A percentile compares a stretch with the other conserved stretches of the same genome.
Evolutionary conservation across 2,113 vertebrate species (phyloP).

Genomic region (Sylvilagus bachmani): DNA sequence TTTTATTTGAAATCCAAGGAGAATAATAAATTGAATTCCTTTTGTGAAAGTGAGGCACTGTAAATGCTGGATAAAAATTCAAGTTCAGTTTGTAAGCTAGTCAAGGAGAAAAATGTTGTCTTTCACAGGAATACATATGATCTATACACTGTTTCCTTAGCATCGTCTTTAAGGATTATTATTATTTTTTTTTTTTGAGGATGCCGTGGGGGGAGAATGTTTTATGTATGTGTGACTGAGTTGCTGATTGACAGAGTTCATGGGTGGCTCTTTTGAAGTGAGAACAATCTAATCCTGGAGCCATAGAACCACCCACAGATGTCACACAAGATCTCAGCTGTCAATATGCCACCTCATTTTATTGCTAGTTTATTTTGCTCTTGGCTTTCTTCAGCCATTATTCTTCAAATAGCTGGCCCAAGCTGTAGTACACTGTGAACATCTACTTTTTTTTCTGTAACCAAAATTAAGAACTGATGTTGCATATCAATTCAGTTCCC

Average conservation of each 20-base stretch:
- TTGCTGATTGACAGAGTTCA: constrained; percentile 67
- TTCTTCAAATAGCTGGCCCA: constrained; percentile 53
- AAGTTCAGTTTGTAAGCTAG: constrained; percentile 63
- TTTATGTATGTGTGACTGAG: constrained; percentile 11
- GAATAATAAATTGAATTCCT: constrained; percentile 77
- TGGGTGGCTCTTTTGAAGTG: constrained; percentile 59
- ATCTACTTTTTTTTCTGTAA: neutral
- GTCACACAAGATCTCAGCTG: constrained; percentile 62
- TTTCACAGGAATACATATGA: neutral
- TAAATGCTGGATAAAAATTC: constrained; percentile 67
- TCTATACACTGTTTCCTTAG: constrained; percentile 23
- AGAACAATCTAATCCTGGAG: constrained; percentile 63
- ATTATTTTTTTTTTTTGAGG: neutral
- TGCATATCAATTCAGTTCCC: neutral
- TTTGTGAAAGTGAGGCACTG: constrained; percentile 56
- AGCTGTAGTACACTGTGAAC: neutral
- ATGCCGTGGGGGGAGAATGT: neutral
- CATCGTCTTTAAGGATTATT: neutral
- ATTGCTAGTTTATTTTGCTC: constrained; percentile 54
- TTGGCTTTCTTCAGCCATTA: constrained; percentile 29
- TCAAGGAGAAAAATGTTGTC: constrained; percentile 48
- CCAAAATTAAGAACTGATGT: neutral
- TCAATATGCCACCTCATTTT: constrained; percentile 54
- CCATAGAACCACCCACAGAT: constrained; percentile 58
- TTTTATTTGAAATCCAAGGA: constrained; percentile 73